These are phyloP conservation scores for Macropis europaea DNA, from an alignment of 2,888 invertebrate species.

Conservation along the genomic window DNA sequence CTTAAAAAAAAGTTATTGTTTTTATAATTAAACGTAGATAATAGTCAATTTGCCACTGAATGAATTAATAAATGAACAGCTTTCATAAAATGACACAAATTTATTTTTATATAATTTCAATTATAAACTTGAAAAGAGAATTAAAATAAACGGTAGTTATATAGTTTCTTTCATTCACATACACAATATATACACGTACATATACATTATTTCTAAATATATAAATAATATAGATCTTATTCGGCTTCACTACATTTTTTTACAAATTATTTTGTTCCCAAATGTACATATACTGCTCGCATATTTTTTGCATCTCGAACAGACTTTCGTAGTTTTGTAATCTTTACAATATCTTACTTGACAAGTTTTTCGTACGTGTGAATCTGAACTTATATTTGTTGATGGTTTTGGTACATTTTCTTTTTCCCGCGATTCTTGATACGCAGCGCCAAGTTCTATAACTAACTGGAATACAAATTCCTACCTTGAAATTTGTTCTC, in stretches of 20 bases:
- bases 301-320: conserved; percentile 12
- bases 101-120: too few relatives aligned
- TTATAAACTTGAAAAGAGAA: too few relatives aligned
- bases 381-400: conserved; percentile 13
- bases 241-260: background rate
- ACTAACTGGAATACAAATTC: conserved; percentile 22
- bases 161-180: too few relatives aligned
- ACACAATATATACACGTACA: too few relatives aligned
- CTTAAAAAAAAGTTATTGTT: too few relatives aligned
- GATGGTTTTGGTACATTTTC: conserved; percentile 4
- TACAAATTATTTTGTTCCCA: background rate
- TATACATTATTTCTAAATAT: too few relatives aligned
- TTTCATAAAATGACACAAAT: too few relatives aligned
- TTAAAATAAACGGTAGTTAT: too few relatives aligned
- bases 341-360: conserved; percentile 7
- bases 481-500: conserved; percentile 15
- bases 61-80: too few relatives aligned
- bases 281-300: background rate
- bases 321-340: conserved; percentile 16
- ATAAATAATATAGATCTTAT: too few relatives aligned
- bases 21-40: too few relatives aligned
- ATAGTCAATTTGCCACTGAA: too few relatives aligned
- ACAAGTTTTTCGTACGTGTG: conserved; percentile 4
- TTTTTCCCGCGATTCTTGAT: background rate
- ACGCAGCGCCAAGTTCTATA: conserved; percentile 4